Base-by-base conservation (phyloP, 2,113 vertebrate genomes). In the Castor canadensis region DNA sequence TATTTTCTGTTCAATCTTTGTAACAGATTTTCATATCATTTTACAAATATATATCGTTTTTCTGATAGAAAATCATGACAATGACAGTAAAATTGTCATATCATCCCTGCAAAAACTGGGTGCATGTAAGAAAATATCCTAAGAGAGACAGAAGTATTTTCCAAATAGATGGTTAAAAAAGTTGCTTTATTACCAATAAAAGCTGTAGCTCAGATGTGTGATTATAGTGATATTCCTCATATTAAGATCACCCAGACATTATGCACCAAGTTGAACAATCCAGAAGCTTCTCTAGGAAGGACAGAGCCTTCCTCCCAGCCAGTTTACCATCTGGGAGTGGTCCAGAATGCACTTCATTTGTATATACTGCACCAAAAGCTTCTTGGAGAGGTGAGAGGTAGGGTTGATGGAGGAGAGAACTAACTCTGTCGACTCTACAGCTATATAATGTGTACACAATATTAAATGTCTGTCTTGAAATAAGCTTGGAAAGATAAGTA, bases 61-160 rank as follows among this genome's bases (percentile, higher is more conserved):
- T 62, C 13, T 49, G 86, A 93, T 49, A 88, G 56, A 88, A n/a
- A 38, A 24, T 81, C 85, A 93, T 45, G 30, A 19, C 58, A 86
- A 28, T 84, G 56, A 79, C 35, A 95, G n/a, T 82, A 82, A 45
- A 83, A 86, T 22, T 79, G 40, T 93, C 69, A 83, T n/a, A 62
- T 87, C 43, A 87, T 71, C 79, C 66, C 83, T 95, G 19, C 94
- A 67, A 91, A 95, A 91, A 89, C 32, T 93, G 24, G 52, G 12
- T 73, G 16, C 15, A 32, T 79, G 54, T 66, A 86, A 80, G 73
- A 95, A 93, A 91, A 80, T 86, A 52, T 38, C 22, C 76, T 43
- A 30, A 75, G 22, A 86, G 45, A 92, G 19, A 91, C 8, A 54
- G 45, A 13, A 81, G 9, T 88, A 75, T 85, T 92, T 92, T 10